Base-by-base conservation (phyloP, 2,113 vertebrate genomes). In the Hippolais icterina region DNA sequence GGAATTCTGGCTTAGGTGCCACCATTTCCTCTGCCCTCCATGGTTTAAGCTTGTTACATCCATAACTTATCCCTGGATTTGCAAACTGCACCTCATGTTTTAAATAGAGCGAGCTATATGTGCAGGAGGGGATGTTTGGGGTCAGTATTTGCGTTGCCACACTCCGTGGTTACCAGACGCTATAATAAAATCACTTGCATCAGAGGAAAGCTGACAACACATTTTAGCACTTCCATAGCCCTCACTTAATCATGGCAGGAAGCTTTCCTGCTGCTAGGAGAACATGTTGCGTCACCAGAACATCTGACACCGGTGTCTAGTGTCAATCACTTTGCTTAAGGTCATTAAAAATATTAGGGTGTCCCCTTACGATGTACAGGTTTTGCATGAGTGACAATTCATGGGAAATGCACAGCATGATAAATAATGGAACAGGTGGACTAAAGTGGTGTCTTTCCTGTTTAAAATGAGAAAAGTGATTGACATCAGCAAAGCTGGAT, bases 161-260 rank as follows among this genome's bases (percentile, higher is more conserved):
- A 97, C 94, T 94, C 98, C 97, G 74, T 96, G 98, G 98, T 98
- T 98, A 98, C 98, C 97, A 98, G 98, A 98, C 98, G 97, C 99
- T 98, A 98, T 99, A 98, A 99, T 98, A 98, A 98, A 98, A 98
- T 97, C 96, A 92, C 98, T 98, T 99, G 98, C 99, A 98, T 99
- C 99, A 99, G 98, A 98, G 98, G 98, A 98, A 98, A 98, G 98
- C 98, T 98, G 97, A 97, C 98, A 97, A 98, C 98, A 98, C 98
- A 98, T 98, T 98, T 98, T 98, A 98, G 98, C 98, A 98, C 98
- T 98, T 98, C 98, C 98, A 97, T 96, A 98, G 98, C 97, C 98
- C 98, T 97, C 97, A 96, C 97, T 98, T 97, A 98, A 98, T 98
- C 98, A 91, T 27, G 90, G 97, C 96, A 98, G 97, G 97, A 98